phyloP scores from a whole-genome alignment of 2,888 invertebrate genomes.

The Synergus japonicus region DNA sequence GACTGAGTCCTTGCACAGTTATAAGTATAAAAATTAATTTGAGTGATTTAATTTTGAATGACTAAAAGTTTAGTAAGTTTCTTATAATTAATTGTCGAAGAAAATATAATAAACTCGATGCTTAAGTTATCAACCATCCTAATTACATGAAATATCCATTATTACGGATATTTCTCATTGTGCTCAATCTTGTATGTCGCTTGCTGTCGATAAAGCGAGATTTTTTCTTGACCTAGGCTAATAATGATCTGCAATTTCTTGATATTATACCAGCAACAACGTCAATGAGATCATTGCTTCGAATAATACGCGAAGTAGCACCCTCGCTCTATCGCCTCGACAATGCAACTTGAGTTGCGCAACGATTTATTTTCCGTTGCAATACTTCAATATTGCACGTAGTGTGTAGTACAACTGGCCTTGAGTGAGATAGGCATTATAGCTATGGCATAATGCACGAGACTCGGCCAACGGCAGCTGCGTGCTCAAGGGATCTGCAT shows the following conservation, averaged over 20 bases:
- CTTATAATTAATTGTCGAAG: too few relatives aligned
- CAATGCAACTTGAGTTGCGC: slow-evolving; percentile 67
- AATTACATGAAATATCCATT: background rate
- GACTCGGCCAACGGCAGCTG: slow-evolving; percentile 55
- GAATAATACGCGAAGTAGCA: slow-evolving; percentile 71
- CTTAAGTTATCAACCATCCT: too few relatives aligned
- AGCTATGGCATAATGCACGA: slow-evolving; percentile 73
- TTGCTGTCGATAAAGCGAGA: background rate
- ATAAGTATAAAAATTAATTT: too few relatives aligned
- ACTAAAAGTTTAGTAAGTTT: too few relatives aligned
- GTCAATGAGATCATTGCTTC: slow-evolving; percentile 76
- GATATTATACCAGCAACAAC: slow-evolving; percentile 52
- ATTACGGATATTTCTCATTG: background rate
- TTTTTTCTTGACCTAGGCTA: slow-evolving; percentile 45
- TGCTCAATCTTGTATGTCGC: background rate
- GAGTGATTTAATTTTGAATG: too few relatives aligned
- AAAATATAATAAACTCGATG: too few relatives aligned
- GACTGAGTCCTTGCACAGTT: too few relatives aligned
- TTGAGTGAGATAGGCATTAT: slow-evolving; percentile 74
- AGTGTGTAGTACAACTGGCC: slow-evolving; percentile 75
- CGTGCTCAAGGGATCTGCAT: slow-evolving; percentile 63
- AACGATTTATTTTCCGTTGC: slow-evolving; percentile 74
- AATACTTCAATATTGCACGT: slow-evolving; percentile 60
- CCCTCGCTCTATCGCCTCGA: slow-evolving; percentile 66
- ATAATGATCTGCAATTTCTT: slow-evolving; percentile 58